Base-by-base conservation (phyloP, 1,140 invertebrate species). In the Caenorhabditis briggsae region DNA sequence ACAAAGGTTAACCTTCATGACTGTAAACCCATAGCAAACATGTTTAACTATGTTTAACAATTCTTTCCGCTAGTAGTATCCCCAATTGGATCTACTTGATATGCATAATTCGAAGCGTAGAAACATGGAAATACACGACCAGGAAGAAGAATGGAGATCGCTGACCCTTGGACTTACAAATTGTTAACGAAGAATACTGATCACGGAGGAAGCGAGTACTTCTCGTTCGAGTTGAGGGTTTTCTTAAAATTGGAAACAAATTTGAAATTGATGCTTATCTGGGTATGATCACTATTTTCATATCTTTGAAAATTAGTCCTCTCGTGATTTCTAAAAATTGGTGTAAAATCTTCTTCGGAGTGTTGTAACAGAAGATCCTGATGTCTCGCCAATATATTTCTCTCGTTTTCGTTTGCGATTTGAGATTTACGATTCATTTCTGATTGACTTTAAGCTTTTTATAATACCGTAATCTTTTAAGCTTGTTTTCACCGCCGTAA, bases 211-310 rank as follows among this genome's bases (percentile, higher is more conserved):
- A 33, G 18, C 8, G 59, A 61, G n/a, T 61, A 20, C n/a, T 61
- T 23, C 25, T 11, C 23, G 59, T 61, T 61, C 59, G 23, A 8
- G 5, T 11, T 43, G 43, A 46, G 64, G 41, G 43, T 46, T 70
- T 70, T 41, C 18, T 2, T 46, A 70, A 70, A 70, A 46, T 70
- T 23, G 46, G 16, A 9, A 14, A 18, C 5, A 18, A 70, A 20
- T 46, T 70, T 18, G n/a, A 46, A 70, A 70, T 70, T 46, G 41
- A 46, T 16, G 14, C 18, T 46, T 70, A 46, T 70, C 41, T 16
- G 43, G 14, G 64, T n/a, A 12, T 70, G 11, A 70, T 70, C 46
- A 70, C 64, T 70, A 48, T 70, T 46, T 70, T 70, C 43, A 46
- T 9, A n/a, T 46, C 7, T 46, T 33, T 33, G 3, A 33, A 33